These are phyloP conservation scores for Cataglyphis altisquamis DNA, from an alignment of 2,888 invertebrate genomes.

Conservation along the genomic window DNA sequence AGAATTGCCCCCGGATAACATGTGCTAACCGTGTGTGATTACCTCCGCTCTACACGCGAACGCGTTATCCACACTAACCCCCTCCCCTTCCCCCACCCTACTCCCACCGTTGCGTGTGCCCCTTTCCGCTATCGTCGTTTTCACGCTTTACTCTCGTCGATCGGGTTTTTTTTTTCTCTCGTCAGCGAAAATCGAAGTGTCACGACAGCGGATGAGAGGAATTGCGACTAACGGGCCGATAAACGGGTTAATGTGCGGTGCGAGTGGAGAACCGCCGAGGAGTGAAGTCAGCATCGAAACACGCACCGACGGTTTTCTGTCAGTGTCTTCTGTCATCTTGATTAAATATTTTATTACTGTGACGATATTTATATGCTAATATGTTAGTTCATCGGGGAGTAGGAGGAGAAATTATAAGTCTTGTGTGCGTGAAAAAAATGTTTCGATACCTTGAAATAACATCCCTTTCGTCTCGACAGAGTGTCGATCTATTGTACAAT, in stretches of 20 bases:
- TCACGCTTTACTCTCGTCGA: constrained; percentile 26
- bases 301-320: neutral
- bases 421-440: constrained; percentile 2
- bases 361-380: neutral
- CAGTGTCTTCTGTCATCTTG: constrained; percentile 3
- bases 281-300: neutral
- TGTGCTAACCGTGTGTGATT: constrained; percentile 77
- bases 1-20: constrained; percentile 76
- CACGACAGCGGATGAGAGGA: constrained; percentile 17
- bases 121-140: constrained; percentile 16
- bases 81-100: neutral
- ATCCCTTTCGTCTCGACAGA: neutral
- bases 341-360: constrained; percentile 20
- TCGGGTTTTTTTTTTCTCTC: neutral
- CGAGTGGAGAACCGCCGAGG: neutral
- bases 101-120: neutral
- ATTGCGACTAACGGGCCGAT: constrained; percentile 28
- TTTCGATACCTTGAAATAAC: neutral
- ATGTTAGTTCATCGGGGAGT: neutral
- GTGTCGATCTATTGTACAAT: neutral
- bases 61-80: constrained; percentile 45
- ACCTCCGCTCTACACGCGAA: constrained; percentile 61
- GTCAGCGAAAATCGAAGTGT: constrained; percentile 69
- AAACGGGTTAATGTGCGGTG: constrained; percentile 27
- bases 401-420: neutral